A percentile compares a stretch with the other conserved stretches of the same genome.
phyloP scores from a whole-genome alignment of 2,113 vertebrate genomes.

The Rousettus leschenaultii region DNA sequence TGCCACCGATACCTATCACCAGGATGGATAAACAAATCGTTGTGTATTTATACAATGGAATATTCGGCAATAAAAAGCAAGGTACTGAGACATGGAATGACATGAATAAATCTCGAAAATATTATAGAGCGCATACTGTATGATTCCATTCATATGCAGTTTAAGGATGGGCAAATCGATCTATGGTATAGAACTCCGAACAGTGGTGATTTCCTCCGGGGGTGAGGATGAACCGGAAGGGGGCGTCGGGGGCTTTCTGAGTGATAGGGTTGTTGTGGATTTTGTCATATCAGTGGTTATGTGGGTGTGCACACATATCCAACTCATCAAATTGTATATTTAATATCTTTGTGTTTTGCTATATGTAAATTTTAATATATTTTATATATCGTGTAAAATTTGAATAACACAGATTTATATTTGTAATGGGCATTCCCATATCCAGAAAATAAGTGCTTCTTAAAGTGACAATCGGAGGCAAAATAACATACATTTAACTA shows the following conservation, averaged over 20 bases:
- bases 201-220: background rate
- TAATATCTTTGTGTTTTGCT: background rate
- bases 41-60: background rate
- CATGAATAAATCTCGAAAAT: background rate
- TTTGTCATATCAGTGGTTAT: background rate
- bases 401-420: background rate
- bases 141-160: background rate
- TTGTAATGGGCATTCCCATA: background rate
- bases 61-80: background rate
- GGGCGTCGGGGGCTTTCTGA: background rate
- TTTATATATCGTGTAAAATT: background rate
- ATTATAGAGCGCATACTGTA: background rate
- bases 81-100: background rate
- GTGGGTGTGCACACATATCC: background rate
- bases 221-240: background rate
- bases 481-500: background rate
- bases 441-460: background rate
- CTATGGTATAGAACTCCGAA: background rate
- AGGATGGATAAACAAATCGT: background rate
- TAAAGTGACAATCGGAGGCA: background rate
- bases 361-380: background rate
- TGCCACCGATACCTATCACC: background rate
- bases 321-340: background rate
- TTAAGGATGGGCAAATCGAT: background rate
- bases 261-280: background rate